Base-by-base conservation (phyloP, 2,888 invertebrate species). In the Zele albiditarsus region DNA sequence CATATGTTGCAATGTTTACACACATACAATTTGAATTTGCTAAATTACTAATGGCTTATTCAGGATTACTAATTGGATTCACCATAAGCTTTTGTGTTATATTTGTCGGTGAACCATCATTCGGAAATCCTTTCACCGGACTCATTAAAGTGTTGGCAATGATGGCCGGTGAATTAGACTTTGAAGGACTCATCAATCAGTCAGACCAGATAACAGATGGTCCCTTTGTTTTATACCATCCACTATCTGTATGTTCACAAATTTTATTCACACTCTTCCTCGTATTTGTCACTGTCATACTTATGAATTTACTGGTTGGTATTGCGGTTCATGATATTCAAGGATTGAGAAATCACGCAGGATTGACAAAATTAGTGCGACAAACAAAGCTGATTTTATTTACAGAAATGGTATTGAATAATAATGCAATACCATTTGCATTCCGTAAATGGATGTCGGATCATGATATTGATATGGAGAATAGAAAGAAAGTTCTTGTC, bases 1-100 rank as follows among this genome's bases (percentile, higher is more conserved):
- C 90, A 2, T 91, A 91, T 81, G 90, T 91, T 1, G 90, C 90
- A 2, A 90, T 90, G 90, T 90, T 90, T 68, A 90, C 88, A 0
- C 89, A 88, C 42, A 89, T 89, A 68, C 89, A 88, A 46, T 88
- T 89, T 57, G 90, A 90, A 74, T 90, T 90, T 68, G 89, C 89
- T 0, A 88, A 89, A 74, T 79, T 90, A 1, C 79, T 90, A 31
- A 73, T 90, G 6, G 90, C 90, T 0, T 90, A 90, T 70, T 89
- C 89, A 0, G 90, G 90, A 3, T 79, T 90, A 1, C 78, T 90
- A 14, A 89, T 90, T 27, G 90, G 90, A 0, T 90, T 90, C 74
- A 89, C 90, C 6, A 84, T 90, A 14, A 89, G 89, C 20, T 90
- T 90, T 73, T 89, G 89, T 77, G 89, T 90, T 0, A 88, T 90